Evolutionary conservation across 2,797 vertebrate genomes (phyloP).

Genomic region (Myotis myotis): DNA sequence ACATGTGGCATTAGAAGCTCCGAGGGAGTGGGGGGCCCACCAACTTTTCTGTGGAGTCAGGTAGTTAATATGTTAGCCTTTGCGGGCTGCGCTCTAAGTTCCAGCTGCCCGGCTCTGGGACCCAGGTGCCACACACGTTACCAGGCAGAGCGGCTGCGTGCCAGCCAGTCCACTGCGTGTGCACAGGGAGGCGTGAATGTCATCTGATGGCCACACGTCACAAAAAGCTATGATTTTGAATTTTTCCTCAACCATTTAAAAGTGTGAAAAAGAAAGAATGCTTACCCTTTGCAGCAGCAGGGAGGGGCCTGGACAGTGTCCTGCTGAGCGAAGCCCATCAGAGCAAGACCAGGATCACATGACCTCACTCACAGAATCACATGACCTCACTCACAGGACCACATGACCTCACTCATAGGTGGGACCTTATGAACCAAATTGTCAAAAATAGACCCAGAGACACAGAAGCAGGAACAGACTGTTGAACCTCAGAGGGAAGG

Average conservation of each 20-base stretch:
- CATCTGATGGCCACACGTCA: conserved; percentile 11
- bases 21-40: neutral
- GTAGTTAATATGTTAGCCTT: neutral
- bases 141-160: neutral
- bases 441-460: no score
- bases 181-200: neutral
- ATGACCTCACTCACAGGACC: no score
- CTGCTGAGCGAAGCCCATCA: no score
- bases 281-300: no score
- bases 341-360: no score
- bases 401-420: no score
- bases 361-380: no score
- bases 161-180: neutral
- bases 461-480: no score
- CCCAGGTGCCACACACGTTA: no score
- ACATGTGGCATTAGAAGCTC: neutral
- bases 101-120: neutral
- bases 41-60: neutral
- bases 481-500: no score
- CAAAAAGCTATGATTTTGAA: conserved; percentile 1
- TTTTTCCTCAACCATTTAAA: neutral
- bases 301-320: no score
- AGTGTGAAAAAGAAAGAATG: neutral
- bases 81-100: neutral
- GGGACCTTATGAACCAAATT: no score